Evolutionary conservation across 2,113 vertebrate species (phyloP).

Genomic region (Pleuronectes platessa): DNA sequence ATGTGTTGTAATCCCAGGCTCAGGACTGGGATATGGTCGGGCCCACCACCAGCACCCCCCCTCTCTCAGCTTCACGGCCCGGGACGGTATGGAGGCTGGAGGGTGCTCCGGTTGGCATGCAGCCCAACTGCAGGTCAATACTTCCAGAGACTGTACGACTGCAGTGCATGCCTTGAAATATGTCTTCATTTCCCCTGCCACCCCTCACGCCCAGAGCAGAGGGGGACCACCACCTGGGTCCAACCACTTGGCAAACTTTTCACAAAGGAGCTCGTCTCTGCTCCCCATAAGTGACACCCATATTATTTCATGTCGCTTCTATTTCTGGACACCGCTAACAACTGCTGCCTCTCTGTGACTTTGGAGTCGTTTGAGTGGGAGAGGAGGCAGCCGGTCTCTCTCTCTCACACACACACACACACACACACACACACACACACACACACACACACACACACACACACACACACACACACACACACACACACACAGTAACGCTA

Average conservation of each 20-base stretch:
- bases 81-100: conserved; percentile 41
- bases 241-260: conserved; percentile 57
- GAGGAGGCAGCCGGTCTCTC: conserved; percentile 20
- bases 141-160: conserved; percentile 76
- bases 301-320: conserved; percentile 30
- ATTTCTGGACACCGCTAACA: conserved; percentile 28
- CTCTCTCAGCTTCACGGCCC: conserved; percentile 47
- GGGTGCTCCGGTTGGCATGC: conserved; percentile 72
- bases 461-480: neutral
- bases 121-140: conserved; percentile 80
- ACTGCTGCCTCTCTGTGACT: conserved; percentile 25
- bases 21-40: conserved; percentile 39
- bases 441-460: neutral
- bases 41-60: neutral
- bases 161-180: conserved; percentile 70
- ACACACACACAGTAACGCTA: conserved; percentile 11
- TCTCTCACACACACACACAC: neutral
- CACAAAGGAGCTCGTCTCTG: conserved; percentile 43
- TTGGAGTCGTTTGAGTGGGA: conserved; percentile 17
- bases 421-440: neutral
- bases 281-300: conserved; percentile 41
- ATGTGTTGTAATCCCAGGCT: conserved; percentile 42
- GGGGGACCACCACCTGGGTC: conserved; percentile 14
- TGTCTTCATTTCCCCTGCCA: conserved; percentile 67
- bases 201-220: conserved; percentile 55